Percentiles rank a stretch among this genome's conserved stretches.
These are phyloP conservation scores for Hydrolagus affinis DNA, from an alignment of 2,113 vertebrate species.

Conservation along the genomic window DNA sequence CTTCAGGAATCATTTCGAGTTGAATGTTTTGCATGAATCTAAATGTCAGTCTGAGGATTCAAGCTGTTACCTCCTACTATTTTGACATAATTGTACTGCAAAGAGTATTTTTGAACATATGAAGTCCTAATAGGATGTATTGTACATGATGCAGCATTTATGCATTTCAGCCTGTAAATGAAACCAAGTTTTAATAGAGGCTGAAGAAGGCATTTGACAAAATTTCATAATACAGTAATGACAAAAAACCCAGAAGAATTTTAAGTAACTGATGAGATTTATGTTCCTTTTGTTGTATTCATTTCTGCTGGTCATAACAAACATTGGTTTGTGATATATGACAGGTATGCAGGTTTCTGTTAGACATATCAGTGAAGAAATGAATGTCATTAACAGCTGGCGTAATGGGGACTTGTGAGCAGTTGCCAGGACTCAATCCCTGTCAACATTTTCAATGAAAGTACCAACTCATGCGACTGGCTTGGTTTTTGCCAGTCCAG, in stretches of 20 bases:
- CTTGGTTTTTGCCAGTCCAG: slow-evolving; percentile 43
- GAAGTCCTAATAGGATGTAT: slow-evolving; percentile 45
- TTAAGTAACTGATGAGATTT: slow-evolving; percentile 24
- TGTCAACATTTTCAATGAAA: slow-evolving; percentile 43
- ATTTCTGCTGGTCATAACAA: slow-evolving; percentile 35
- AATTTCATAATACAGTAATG: slow-evolving; percentile 29
- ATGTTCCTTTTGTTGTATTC: slow-evolving; percentile 27
- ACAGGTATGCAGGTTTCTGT: slow-evolving; percentile 45
- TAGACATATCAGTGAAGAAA: slow-evolving; percentile 54
- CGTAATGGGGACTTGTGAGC: slow-evolving; percentile 37
- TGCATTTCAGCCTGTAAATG: slow-evolving; percentile 29
- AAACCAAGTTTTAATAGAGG: slow-evolving; percentile 38
- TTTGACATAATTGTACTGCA: slow-evolving; percentile 49
- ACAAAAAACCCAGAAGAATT: slow-evolving; percentile 13
- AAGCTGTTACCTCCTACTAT: slow-evolving; percentile 57
- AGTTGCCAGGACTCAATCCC: slow-evolving; percentile 18
- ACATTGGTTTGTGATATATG: slow-evolving; percentile 49
- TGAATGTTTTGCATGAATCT: slow-evolving; percentile 61
- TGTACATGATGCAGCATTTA: slow-evolving; percentile 35
- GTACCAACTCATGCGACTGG: slow-evolving; percentile 52
- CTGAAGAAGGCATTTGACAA: slow-evolving; percentile 40
- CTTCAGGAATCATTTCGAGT: slow-evolving; percentile 52
- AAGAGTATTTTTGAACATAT: slow-evolving; percentile 51
- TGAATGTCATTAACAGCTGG: slow-evolving; percentile 49
- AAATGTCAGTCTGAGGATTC: slow-evolving; percentile 51